Percentiles rank a stretch among this genome's conserved stretches.
Evolutionary conservation across 1,140 invertebrate genomes (phyloP).

Genomic region (Platyura marginata): DNA sequence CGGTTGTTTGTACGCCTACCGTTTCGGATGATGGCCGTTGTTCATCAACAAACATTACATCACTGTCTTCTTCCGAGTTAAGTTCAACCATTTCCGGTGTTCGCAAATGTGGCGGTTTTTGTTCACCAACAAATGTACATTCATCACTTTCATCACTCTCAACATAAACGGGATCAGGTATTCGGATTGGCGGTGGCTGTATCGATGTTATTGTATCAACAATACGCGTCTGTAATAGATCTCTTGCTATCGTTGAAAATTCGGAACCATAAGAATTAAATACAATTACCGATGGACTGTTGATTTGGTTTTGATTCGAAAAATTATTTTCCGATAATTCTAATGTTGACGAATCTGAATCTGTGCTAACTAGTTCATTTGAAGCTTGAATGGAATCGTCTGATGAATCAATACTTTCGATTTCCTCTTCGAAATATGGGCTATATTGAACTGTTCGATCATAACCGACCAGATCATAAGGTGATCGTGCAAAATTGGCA

Average conservation of each 20-base stretch:
- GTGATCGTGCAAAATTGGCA: conserved; percentile 65
- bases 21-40: no score
- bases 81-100: conserved; percentile 35
- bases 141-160: neutral
- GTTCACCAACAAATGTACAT: conserved; percentile 17
- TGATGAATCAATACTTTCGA: conserved; percentile 7
- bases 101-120: conserved; percentile 33
- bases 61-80: conserved; percentile 31
- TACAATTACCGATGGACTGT: neutral
- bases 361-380: no score
- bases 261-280: neutral
- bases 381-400: no score
- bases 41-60: conserved; percentile 31
- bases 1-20: no score
- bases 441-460: conserved; percentile 37
- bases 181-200: neutral
- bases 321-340: no score
- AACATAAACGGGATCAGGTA: neutral
- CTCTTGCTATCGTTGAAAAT: no score
- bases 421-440: conserved; percentile 13
- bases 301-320: no score
- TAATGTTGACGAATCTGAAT: no score
- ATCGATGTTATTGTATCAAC: neutral
- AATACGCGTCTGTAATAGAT: neutral
- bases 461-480: conserved; percentile 65